phyloP scores from a whole-genome alignment of 2,797 vertebrate genomes.

The Pangasius djambal region DNA sequence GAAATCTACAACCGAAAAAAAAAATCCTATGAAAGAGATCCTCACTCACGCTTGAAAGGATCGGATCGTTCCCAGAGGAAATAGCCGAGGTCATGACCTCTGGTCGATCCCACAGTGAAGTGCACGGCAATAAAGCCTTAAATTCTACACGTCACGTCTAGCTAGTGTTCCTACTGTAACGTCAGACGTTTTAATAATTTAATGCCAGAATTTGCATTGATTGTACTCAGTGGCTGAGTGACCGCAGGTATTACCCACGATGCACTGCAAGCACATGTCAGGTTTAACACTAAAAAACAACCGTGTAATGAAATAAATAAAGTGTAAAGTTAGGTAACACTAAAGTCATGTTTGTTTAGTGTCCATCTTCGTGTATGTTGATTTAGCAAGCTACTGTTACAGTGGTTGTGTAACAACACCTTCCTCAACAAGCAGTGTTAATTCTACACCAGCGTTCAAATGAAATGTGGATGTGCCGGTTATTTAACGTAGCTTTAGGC shows the following conservation, averaged over 20 bases:
- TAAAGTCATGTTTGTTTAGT: neutral
- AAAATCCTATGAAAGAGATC: neutral
- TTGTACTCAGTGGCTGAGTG: neutral
- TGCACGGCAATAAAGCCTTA: neutral
- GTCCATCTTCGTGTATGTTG: neutral
- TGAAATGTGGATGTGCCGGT: neutral
- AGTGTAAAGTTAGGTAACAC: neutral
- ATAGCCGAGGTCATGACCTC: conserved; percentile 13
- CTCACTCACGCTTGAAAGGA: neutral
- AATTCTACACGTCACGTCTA: neutral
- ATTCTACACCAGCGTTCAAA: neutral
- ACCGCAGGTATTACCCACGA: neutral
- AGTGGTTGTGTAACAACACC: neutral
- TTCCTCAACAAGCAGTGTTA: neutral
- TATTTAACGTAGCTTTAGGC: conserved; percentile 10
- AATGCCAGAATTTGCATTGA: neutral
- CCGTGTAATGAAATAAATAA: neutral
- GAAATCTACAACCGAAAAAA: neutral
- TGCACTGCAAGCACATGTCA: neutral
- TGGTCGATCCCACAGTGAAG: neutral
- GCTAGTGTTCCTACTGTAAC: too few relatives aligned
- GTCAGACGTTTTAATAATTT: neutral
- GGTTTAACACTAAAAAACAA: neutral
- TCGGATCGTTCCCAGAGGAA: neutral
- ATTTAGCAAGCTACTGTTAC: neutral